phyloP scores from a whole-genome alignment of 2,113 vertebrate species.

The Poecile atricapillus region DNA sequence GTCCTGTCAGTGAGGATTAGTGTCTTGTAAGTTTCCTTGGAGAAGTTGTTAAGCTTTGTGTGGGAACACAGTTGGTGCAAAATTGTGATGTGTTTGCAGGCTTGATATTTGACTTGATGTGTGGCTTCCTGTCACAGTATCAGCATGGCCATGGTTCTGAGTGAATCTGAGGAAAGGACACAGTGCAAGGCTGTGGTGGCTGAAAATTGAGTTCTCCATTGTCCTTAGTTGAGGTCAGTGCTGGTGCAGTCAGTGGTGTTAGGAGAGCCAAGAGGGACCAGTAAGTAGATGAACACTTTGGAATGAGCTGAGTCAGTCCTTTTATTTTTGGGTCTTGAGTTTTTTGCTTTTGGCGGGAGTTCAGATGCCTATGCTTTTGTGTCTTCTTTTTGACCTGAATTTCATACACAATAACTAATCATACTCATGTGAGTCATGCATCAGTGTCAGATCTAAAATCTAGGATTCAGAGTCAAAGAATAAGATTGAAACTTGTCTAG shows the following conservation, averaged over 20 bases:
- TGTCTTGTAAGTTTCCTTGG: not conserved
- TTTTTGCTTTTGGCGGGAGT: not conserved
- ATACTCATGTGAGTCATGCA: not conserved
- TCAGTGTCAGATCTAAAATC: not conserved
- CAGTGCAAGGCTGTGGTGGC: not conserved
- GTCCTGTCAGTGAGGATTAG: not conserved
- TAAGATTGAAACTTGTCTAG: not conserved
- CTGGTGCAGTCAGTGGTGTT: not conserved
- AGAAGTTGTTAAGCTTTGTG: not conserved
- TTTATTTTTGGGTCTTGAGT: not conserved
- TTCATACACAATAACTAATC: not conserved
- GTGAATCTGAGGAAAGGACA: not conserved
- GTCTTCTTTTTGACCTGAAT: conserved; percentile 2
- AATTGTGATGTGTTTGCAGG: not conserved
- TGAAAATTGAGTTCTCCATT: not conserved
- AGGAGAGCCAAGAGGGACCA: not conserved
- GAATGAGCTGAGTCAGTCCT: not conserved
- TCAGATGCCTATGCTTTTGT: not conserved
- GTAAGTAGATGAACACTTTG: not conserved
- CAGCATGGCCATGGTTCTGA: not conserved
- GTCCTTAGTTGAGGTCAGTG: not conserved
- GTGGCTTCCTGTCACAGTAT: not conserved
- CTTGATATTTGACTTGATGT: not conserved
- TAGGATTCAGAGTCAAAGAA: not conserved
- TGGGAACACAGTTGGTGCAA: rapidly evolving